Evolutionary conservation across 2,888 invertebrate genomes (phyloP).

Genomic region (Ormyrus pomaceus): DNA sequence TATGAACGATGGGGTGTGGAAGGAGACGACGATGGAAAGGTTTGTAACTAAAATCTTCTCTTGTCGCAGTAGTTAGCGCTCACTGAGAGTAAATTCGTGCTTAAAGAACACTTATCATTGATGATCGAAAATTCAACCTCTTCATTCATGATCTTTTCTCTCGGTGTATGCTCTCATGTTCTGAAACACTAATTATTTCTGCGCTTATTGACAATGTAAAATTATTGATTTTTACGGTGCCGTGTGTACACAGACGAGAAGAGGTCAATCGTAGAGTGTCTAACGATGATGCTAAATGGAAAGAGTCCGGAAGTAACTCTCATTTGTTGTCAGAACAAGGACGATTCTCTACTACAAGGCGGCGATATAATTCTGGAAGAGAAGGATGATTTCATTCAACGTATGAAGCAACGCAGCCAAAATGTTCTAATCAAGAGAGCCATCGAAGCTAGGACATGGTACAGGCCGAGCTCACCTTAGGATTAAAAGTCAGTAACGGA

Average conservation of each 20-base stretch:
- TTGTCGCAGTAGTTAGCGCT: background rate
- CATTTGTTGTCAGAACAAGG: constrained; percentile 57
- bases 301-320: constrained; percentile 51
- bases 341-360: constrained; percentile 20
- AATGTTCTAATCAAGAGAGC: constrained; percentile 56
- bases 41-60: constrained; percentile 43
- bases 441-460: constrained; percentile 57
- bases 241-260: constrained; percentile 54
- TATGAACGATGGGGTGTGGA: constrained; percentile 61
- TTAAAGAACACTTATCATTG: constrained; percentile 5
- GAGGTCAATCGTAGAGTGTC: constrained; percentile 54
- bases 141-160: constrained; percentile 55
- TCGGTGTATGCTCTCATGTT: constrained; percentile 47
- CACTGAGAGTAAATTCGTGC: constrained; percentile 13
- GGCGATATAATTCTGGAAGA: constrained; percentile 45
- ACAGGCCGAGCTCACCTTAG: constrained; percentile 49
- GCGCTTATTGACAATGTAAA: background rate
- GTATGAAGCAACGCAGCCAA: constrained; percentile 54
- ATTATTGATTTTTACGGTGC: constrained; percentile 31
- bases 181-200: too few species aligned
- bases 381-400: constrained; percentile 53
- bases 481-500: background rate
- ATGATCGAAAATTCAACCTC: background rate
- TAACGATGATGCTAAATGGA: constrained; percentile 49
- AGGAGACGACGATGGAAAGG: constrained; percentile 46